Base-by-base conservation (phyloP, 2,797 vertebrate genomes). In the Chelonia mydas region DNA sequence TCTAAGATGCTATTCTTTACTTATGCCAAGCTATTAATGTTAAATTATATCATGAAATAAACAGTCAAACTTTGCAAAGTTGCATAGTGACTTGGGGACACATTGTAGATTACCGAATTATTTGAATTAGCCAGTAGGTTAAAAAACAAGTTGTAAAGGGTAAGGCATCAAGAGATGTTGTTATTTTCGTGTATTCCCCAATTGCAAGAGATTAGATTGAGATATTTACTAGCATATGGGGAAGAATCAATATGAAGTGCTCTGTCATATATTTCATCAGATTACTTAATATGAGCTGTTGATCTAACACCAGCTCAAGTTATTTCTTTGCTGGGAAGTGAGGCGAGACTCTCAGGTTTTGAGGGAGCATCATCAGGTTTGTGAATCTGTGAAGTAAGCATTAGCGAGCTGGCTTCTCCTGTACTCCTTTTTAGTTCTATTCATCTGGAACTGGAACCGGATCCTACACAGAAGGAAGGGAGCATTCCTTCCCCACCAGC, bases 211-310 rank as follows among this genome's bases (percentile, higher is more conserved):
- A 59, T 33, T 1, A 17, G 47, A 31, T 7, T 0, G 11, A 49
- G n/a, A 8, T 27, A 47, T 49, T 49, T 77, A 49, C 45, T 47
- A 21, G 47, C 77, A 79, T 77, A n/a, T 21, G 0, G 45, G 28
- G 47, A 27, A 19, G 10, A 0, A 3, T 19, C 72, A 8, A 13
- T 3, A 6, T 1, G 3, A n/a, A 19, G 74, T 0, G 9, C 10
- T 0, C 33, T 0, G 1, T 13, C 2, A 2, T 1, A 19, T 7
- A n/a, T 2, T 0, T 19, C 74, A 49, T 1, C 49, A 45, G 50
- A 16, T 5, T 0, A 5, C 0, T 0, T 1, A 11, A 10, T 47
- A 21, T 78, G 33, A 81, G 76, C 27, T 7, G 85, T 41, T 21
- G 0, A 2, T 6, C 78, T 11, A 5, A 37, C 45, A 0, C 3